Conservation (phyloP, 2,113 vertebrate genomes). For the Myotis yumanensis region DNA sequence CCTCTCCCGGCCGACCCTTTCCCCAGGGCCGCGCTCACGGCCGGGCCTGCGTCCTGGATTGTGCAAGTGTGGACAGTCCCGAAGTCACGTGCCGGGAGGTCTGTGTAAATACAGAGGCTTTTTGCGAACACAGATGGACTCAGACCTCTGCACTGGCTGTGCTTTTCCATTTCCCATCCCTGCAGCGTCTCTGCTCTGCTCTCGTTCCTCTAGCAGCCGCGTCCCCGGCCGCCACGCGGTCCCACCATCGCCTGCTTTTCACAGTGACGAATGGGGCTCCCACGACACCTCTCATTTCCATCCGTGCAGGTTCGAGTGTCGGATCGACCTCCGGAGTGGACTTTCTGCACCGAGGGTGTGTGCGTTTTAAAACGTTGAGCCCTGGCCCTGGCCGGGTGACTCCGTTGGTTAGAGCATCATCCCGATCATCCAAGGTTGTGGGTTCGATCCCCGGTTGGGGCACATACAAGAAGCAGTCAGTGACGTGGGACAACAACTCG, state of each 20-base stretch:
- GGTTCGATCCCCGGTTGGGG: no score
- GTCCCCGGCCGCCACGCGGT: rapidly evolving
- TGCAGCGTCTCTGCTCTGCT: neutral
- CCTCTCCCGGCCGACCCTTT: rapidly evolving
- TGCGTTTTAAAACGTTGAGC: neutral
- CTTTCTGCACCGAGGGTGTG: no score
- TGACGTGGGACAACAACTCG: no score
- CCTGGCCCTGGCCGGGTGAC: no score
- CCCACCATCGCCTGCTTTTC: rapidly evolving
- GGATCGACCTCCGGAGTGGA: no score
- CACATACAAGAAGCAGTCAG: no score
- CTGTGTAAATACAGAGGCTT: neutral
- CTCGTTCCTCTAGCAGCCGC: rapidly evolving
- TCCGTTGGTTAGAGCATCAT: no score
- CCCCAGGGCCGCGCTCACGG: neutral
- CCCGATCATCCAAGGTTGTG: no score
- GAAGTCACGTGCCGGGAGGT: neutral
- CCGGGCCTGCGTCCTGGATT: no score
- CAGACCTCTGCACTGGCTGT: neutral
- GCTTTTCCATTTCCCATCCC: neutral
- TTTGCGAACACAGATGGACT: neutral
- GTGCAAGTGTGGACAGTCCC: rapidly evolving
- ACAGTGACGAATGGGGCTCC: rapidly evolving
- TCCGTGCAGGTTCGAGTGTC: rapidly evolving
- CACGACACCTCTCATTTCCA: rapidly evolving